phyloP scores from a whole-genome alignment of 2,888 invertebrate species.

The Danaus chrysippus region DNA sequence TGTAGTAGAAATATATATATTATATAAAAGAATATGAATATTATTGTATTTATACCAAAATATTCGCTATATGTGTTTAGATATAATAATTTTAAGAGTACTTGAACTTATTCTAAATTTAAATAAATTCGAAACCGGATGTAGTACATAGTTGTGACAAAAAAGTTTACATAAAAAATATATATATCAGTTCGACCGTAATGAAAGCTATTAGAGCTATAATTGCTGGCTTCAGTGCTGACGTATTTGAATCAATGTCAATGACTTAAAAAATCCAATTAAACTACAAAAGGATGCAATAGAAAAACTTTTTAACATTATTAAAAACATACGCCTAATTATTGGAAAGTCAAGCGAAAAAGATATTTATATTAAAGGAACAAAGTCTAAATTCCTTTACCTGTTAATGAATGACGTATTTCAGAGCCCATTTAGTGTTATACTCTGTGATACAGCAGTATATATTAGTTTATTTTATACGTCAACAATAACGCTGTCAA shows the following conservation, averaged over 20 bases:
- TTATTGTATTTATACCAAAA: too few relatives aligned
- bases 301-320: constrained; percentile 33
- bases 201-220: constrained; percentile 8
- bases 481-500: too few relatives aligned
- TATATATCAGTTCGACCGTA: background rate
- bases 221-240: background rate
- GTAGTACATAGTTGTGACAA: background rate
- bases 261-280: constrained; percentile 40
- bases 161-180: background rate
- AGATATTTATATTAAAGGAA: background rate
- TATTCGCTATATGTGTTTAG: too few relatives aligned
- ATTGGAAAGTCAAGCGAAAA: constrained; percentile 21
- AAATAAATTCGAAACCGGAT: background rate
- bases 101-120: background rate
- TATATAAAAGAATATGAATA: too few relatives aligned
- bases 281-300: constrained; percentile 42
- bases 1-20: too few relatives aligned
- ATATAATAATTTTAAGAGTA: too few relatives aligned
- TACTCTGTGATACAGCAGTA: too few relatives aligned
- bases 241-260: constrained; percentile 34
- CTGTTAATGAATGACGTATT: too few relatives aligned
- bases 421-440: too few relatives aligned
- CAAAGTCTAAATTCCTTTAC: background rate
- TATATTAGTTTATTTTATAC: too few relatives aligned
- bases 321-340: constrained; percentile 39